Conservation (phyloP, 2,113 vertebrate species). For the Periophthalmus modestus region DNA sequence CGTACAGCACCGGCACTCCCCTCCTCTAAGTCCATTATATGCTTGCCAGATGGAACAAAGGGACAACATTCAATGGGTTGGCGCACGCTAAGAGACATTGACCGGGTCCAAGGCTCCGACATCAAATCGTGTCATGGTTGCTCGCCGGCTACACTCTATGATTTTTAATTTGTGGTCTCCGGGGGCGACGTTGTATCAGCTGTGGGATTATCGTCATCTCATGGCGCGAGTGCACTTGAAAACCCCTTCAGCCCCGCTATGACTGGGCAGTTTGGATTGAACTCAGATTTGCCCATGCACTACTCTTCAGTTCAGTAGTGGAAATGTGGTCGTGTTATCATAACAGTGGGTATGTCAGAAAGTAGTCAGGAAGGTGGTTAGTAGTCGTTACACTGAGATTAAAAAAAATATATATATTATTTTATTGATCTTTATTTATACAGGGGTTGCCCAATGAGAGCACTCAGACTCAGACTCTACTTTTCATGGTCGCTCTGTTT, state of each 20-base stretch:
- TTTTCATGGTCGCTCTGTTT: no score
- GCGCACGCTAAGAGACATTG: slow-evolving; percentile 48
- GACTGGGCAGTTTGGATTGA: slow-evolving; percentile 20
- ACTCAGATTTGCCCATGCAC: background rate
- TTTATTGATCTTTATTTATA: no score
- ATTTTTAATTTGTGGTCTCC: slow-evolving; percentile 54
- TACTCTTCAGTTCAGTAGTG: background rate
- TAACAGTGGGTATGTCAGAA: background rate
- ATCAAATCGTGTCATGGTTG: slow-evolving; percentile 46
- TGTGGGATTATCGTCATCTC: slow-evolving; percentile 43
- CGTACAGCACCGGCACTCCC: slow-evolving; percentile 46
- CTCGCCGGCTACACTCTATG: slow-evolving; percentile 22
- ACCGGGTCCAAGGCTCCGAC: slow-evolving; percentile 44
- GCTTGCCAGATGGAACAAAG: slow-evolving; percentile 63
- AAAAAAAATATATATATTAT: no score
- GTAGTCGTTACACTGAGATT: background rate
- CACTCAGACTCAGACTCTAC: no score
- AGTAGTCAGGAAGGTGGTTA: background rate
- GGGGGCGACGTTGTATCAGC: slow-evolving; percentile 22
- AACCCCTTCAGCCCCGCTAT: slow-evolving; percentile 12
- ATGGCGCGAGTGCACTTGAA: slow-evolving; percentile 28
- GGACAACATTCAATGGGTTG: slow-evolving; percentile 51
- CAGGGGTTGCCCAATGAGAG: no score
- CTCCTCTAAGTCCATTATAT: slow-evolving; percentile 60
- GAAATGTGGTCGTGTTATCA: background rate